Evolutionary conservation across 2,888 invertebrate genomes (phyloP), one percentile per base, ranked within the genome.

Genomic region (Chalcis sispes): DNA sequence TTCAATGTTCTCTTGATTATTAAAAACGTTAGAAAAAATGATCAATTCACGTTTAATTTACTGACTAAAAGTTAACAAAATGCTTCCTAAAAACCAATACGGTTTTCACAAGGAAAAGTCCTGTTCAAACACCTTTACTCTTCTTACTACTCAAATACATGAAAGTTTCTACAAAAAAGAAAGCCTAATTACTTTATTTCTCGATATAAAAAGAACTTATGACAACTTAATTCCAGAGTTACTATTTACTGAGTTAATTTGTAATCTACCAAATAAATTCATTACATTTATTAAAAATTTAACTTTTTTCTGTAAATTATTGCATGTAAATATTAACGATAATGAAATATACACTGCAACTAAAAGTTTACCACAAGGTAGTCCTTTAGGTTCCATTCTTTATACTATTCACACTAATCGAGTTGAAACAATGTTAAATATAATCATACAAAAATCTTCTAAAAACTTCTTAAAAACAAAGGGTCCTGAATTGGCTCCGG

Each of bases 1-100:
- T 3, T 61, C 80, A 1, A 27, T 81, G 10, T 75, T 78, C 0
- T 79, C 78, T 0, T 80, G 80, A 10, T 0, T 78, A 0, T 50
- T 78, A 1, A 80, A 81, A 64, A 1, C 77, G 2, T 23, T 79
- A 8, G 77, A 80, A 67, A 77, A 36, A 66, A 70, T 79, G 29
- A 29, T 78, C 0, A 72, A 77, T 18, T 64, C 66, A 1, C n/a
- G 75, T 10, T 5, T 77, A 8, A 23, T 15, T 1, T 79, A 75
- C 66, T 77, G 36, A 40, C 1, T 79, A 1, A 79, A 80, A 70
- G 48, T 29, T 7, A 56, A 79, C 0, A 36, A 66, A 1, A 0
- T 72, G 0, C 13, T 80, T 0, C n/a, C 72, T 0, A 15, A 54
- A 1, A 20, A 46, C 0, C 79, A 79, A 65, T 80, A 64, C 40